phyloP scores from a whole-genome alignment of 1,140 invertebrate genomes.

The Drosophila sp. region DNA sequence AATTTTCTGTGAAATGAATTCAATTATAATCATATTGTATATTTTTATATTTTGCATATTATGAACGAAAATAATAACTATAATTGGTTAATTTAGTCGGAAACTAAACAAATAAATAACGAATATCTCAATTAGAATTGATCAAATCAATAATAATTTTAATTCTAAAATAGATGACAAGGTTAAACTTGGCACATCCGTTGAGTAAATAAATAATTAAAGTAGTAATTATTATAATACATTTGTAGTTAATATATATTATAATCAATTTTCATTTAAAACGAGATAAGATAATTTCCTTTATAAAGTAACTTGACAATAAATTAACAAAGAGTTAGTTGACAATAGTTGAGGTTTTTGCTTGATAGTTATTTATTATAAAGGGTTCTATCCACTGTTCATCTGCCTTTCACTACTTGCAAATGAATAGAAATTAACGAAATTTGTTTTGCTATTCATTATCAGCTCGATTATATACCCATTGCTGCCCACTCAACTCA shows the following conservation, averaged over 20 bases:
- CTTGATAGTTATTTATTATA: slow-evolving; percentile 15
- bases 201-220: slow-evolving; percentile 17
- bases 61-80: background rate
- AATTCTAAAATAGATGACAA: background rate
- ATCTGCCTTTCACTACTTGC: slow-evolving; percentile 39
- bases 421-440: slow-evolving; percentile 18
- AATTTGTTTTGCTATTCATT: slow-evolving; percentile 62
- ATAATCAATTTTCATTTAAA: too few species aligned
- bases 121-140: slow-evolving; percentile 8
- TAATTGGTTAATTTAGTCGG: slow-evolving; percentile 2
- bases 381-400: slow-evolving; percentile 29
- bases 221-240: slow-evolving; percentile 6
- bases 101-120: slow-evolving; percentile 1
- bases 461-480: slow-evolving; percentile 65
- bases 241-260: background rate
- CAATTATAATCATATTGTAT: too few species aligned
- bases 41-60: too few species aligned
- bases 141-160: slow-evolving; percentile 25
- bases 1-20: too few species aligned
- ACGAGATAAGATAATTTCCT: background rate
- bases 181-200: slow-evolving; percentile 1
- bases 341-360: too few species aligned
- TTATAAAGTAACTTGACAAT: too few species aligned
- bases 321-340: too few species aligned
- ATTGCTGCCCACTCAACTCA: slow-evolving; percentile 34